Conservation (phyloP, 2,888 invertebrate genomes). For the Ferdinandea cuprea region DNA sequence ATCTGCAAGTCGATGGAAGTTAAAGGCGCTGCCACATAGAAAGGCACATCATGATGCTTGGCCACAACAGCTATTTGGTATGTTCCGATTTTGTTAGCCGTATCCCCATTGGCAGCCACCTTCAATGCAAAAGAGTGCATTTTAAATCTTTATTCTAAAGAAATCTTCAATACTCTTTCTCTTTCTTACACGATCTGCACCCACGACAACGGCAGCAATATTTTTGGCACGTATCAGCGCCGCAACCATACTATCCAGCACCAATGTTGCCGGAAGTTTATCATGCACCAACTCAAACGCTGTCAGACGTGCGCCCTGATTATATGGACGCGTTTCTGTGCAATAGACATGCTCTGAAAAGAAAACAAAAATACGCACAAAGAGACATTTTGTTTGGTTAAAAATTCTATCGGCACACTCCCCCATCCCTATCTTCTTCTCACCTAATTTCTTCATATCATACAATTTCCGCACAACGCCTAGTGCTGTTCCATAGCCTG, state of each 20-base stretch:
- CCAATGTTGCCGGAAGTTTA: slow-evolving; percentile 94
- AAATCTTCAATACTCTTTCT: neutral
- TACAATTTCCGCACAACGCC: slow-evolving; percentile 96
- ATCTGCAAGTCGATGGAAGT: slow-evolving; percentile 94
- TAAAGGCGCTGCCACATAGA: slow-evolving; percentile 97
- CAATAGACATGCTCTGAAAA: slow-evolving; percentile 93
- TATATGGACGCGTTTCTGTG: slow-evolving; percentile 99
- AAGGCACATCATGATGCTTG: slow-evolving; percentile 94
- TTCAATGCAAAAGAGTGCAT: slow-evolving; percentile 77
- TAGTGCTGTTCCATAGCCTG: slow-evolving; percentile 98
- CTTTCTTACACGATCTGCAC: slow-evolving; percentile 93
- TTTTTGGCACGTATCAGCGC: slow-evolving; percentile 92
- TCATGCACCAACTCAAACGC: slow-evolving; percentile 97
- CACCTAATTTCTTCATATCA: slow-evolving; percentile 88
- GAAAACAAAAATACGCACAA: slow-evolving; percentile 39
- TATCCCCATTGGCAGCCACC: slow-evolving; percentile 98
- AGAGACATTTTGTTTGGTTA: slow-evolving; percentile 42
- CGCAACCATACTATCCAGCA: slow-evolving; percentile 98
- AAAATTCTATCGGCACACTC: slow-evolving; percentile 33
- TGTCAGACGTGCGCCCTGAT: slow-evolving; percentile 97
- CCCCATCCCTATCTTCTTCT: slow-evolving; percentile 69
- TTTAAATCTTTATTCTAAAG: neutral
- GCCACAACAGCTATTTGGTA: slow-evolving; percentile 97
- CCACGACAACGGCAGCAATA: slow-evolving; percentile 97
- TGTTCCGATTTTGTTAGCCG: slow-evolving; percentile 99